phyloP scores from a whole-genome alignment of 2,888 invertebrate species.

The Drosophila leonis region DNA sequence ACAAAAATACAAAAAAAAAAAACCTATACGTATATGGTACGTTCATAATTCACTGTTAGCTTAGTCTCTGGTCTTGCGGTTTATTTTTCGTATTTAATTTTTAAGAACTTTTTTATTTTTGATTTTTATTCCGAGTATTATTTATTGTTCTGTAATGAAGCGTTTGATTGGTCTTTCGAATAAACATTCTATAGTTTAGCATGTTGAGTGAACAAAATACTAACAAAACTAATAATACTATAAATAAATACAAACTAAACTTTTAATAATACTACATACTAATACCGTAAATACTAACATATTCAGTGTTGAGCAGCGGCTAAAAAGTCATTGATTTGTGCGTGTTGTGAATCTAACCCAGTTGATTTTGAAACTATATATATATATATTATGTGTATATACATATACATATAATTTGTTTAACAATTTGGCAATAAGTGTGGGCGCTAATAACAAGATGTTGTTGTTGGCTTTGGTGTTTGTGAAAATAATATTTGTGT shows the following conservation, averaged over 20 bases:
- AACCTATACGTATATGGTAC: slow-evolving; percentile 14
- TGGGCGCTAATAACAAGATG: slow-evolving; percentile 36
- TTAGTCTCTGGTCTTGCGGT: slow-evolving; percentile 76
- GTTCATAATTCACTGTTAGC: slow-evolving; percentile 61
- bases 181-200: slow-evolving; percentile 69
- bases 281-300: slow-evolving; percentile 57
- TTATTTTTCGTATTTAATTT: slow-evolving; percentile 23
- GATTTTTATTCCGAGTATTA: slow-evolving; percentile 21
- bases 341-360: slow-evolving; percentile 36
- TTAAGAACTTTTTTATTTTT: slow-evolving; percentile 16
- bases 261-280: slow-evolving; percentile 29
- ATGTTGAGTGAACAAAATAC: slow-evolving; percentile 68
- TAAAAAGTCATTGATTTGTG: slow-evolving; percentile 26
- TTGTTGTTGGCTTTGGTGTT: slow-evolving; percentile 41
- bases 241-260: slow-evolving; percentile 41
- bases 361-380: slow-evolving; percentile 11
- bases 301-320: slow-evolving; percentile 27
- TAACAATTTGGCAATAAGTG: slow-evolving; percentile 12
- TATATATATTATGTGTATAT: not conserved
- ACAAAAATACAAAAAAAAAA: slow-evolving; percentile 14
- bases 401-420: slow-evolving; percentile 2
- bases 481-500: slow-evolving; percentile 21
- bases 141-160: slow-evolving; percentile 65
- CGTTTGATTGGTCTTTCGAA: slow-evolving; percentile 68
- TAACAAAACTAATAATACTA: slow-evolving; percentile 37